phyloP scores from a whole-genome alignment of 2,113 vertebrate genomes.

The Hippopotamus amphibius region DNA sequence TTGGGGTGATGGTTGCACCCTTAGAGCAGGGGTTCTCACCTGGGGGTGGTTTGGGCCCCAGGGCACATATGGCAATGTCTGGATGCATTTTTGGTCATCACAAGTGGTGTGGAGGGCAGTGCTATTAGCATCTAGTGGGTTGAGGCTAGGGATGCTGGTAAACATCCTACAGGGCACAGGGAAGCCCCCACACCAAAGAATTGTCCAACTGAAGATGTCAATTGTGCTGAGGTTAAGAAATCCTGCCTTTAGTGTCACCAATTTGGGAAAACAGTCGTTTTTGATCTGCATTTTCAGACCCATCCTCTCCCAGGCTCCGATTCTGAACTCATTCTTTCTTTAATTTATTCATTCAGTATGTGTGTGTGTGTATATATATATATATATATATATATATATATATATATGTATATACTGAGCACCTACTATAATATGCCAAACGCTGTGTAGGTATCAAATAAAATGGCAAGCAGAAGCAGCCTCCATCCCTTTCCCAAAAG shows the following conservation, averaged over 20 bases:
- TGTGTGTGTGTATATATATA: not conserved
- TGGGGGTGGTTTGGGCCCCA: rapidly evolving
- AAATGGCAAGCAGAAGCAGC: not conserved
- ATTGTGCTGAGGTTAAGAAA: not conserved
- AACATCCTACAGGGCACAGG: not conserved
- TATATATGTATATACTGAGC: not conserved
- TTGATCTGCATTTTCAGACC: not conserved
- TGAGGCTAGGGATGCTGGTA: not conserved
- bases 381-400: not conserved
- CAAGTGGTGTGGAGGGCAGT: not conserved
- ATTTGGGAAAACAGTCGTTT: not conserved
- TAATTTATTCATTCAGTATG: not conserved
- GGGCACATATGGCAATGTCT: not conserved
- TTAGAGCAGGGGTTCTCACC: not conserved
- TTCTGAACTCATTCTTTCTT: not conserved
- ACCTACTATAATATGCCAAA: not conserved
- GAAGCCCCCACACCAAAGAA: not conserved
- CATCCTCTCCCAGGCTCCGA: not conserved
- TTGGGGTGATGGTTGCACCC: not conserved
- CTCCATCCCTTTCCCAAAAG: not conserved
- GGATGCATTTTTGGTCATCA: not conserved
- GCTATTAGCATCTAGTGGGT: not conserved
- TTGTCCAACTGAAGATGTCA: not conserved
- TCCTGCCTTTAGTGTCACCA: not conserved
- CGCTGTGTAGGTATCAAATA: not conserved